A percentile compares a stretch with the other conserved stretches of the same genome.
These are phyloP conservation scores for Petrolisthes manimaculis DNA, from an alignment of 2,888 invertebrate genomes.

Conservation along the genomic window DNA sequence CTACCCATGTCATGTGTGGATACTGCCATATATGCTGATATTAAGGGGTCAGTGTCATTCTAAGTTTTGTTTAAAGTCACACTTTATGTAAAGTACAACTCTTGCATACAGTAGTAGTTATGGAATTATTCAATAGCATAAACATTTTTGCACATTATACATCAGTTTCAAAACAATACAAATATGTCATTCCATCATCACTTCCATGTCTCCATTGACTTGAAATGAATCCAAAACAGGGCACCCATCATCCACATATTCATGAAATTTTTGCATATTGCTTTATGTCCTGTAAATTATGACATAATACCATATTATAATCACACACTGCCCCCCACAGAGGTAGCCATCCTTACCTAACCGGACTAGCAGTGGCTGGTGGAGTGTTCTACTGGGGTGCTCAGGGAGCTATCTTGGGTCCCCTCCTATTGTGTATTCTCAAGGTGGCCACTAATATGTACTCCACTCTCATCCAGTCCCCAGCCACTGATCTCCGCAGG, in stretches of 20 bases:
- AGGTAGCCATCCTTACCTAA: slow-evolving; percentile 95
- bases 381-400: slow-evolving; percentile 97
- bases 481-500: slow-evolving; percentile 33
- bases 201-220: too few species aligned
- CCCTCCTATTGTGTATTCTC: slow-evolving; percentile 91
- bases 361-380: slow-evolving; percentile 96
- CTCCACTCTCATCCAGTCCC: slow-evolving; percentile 66
- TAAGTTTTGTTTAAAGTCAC: not conserved
- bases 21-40: slow-evolving; percentile 95
- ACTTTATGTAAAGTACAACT: not conserved
- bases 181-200: too few species aligned
- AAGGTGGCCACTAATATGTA: slow-evolving; percentile 90
- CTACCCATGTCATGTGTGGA: slow-evolving; percentile 93
- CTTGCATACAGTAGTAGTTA: too few species aligned
- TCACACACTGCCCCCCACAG: slow-evolving; percentile 71
- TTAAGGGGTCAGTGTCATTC: slow-evolving; percentile 83
- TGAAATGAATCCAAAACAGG: too few species aligned
- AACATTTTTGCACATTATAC: too few species aligned
- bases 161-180: too few species aligned
- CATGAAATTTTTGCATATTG: too few species aligned
- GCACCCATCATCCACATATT: too few species aligned
- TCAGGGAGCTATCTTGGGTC: slow-evolving; percentile 97
- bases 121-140: too few species aligned
- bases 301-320: too few species aligned
- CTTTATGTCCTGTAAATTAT: too few species aligned